Evolutionary conservation across 2,888 invertebrate species (phyloP).

Genomic region (Asteroscopus sphinx): DNA sequence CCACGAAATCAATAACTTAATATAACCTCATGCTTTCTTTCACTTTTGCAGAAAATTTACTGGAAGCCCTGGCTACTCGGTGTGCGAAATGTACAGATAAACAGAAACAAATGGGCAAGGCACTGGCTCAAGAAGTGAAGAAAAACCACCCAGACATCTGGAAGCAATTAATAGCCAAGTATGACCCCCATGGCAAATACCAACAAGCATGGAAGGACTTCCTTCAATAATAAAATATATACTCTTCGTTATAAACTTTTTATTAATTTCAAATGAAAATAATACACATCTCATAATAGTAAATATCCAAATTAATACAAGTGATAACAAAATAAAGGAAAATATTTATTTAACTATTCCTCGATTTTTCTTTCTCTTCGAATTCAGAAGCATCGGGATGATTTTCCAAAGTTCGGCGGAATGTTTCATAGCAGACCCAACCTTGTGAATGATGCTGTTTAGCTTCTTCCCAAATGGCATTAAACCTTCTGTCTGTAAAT

Average conservation of each 20-base stretch:
- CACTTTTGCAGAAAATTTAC: conserved; percentile 89
- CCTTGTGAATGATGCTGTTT: conserved; percentile 84
- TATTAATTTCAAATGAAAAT: conserved; percentile 13
- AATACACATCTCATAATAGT: not conserved
- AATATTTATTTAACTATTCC: conserved; percentile 8
- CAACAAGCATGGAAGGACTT: conserved; percentile 79
- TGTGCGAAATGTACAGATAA: conserved; percentile 92
- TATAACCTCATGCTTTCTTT: not conserved
- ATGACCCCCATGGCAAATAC: conserved; percentile 91
- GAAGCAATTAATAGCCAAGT: conserved; percentile 86
- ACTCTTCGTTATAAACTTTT: not conserved
- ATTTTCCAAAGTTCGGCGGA: conserved; percentile 71
- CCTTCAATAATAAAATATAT: conserved; percentile 34
- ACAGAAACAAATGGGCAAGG: conserved; percentile 91
- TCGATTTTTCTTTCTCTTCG: conserved; percentile 28
- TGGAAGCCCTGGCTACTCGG: conserved; percentile 91
- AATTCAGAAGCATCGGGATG: conserved; percentile 33
- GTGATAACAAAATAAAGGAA: conserved; percentile 28
- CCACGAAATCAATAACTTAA: not conserved
- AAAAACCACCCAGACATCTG: conserved; percentile 88
- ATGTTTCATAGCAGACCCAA: conserved; percentile 89
- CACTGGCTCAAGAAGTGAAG: conserved; percentile 90
- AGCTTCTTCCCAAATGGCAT: conserved; percentile 86
- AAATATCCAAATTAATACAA: conserved; percentile 7
- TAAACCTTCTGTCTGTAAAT: conserved; percentile 85